These are phyloP conservation scores for Idris sp. DNA, from an alignment of 1,140 invertebrate genomes.

Conservation along the genomic window DNA sequence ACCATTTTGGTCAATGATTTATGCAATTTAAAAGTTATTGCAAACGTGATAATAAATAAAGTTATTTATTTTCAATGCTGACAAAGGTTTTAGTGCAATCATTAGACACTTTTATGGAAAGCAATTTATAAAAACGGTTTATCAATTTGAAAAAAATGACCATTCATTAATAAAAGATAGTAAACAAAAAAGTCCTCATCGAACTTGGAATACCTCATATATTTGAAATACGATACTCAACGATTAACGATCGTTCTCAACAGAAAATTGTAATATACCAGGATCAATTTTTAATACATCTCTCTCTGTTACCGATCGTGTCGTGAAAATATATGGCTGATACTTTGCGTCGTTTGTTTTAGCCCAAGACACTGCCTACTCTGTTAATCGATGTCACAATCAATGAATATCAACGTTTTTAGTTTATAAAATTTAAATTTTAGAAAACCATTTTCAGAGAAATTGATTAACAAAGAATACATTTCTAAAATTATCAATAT, in stretches of 20 bases:
- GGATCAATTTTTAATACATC: conserved; percentile 51
- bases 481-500: too few relatives aligned
- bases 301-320: conserved; percentile 48
- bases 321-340: conserved; percentile 46
- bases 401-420: too few relatives aligned
- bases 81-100: too few relatives aligned
- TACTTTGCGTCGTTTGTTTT: conserved; percentile 68
- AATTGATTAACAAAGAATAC: too few relatives aligned
- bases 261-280: conserved; percentile 41
- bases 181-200: conserved; percentile 23
- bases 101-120: too few relatives aligned
- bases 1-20: too few relatives aligned
- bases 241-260: conserved; percentile 40
- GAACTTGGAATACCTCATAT: conserved; percentile 24
- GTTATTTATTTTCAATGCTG: too few relatives aligned
- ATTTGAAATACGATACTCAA: conserved; percentile 39
- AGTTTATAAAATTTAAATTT: too few relatives aligned
- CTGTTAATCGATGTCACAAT: too few relatives aligned
- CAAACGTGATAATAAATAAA: too few relatives aligned
- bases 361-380: conserved; percentile 21
- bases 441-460: too few relatives aligned
- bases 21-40: too few relatives aligned
- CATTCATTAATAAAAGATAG: conserved; percentile 27
- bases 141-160: conserved; percentile 26
- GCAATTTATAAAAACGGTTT: conserved; percentile 9